These are phyloP conservation scores for Lagocephalus sceleratus DNA, from an alignment of 2,797 vertebrate species.

Conservation along the genomic window DNA sequence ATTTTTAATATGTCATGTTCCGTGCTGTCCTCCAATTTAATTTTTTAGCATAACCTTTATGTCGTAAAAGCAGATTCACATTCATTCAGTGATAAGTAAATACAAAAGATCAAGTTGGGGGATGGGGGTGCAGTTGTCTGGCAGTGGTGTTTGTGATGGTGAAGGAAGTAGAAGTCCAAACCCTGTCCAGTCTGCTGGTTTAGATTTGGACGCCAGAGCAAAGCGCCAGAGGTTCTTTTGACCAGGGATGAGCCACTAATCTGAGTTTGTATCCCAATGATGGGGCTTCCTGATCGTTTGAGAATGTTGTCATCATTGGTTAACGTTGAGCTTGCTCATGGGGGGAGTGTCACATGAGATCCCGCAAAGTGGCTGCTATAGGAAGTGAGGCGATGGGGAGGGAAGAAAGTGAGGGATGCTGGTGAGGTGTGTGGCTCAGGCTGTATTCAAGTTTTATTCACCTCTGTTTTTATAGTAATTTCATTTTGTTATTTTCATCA, in stretches of 20 bases:
- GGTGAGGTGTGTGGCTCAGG: conserved; percentile 17
- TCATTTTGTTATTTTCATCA: background rate
- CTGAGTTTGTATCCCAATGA: conserved; percentile 67
- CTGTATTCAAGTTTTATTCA: background rate
- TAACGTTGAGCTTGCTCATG: conserved; percentile 62
- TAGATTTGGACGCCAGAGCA: conserved; percentile 59
- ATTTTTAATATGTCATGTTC: conserved; percentile 5
- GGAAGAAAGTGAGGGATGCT: conserved; percentile 15
- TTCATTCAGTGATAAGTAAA: conserved; percentile 11
- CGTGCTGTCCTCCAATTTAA: background rate
- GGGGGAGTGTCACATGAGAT: conserved; percentile 32
- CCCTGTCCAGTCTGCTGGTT: conserved; percentile 59
- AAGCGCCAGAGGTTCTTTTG: conserved; percentile 61
- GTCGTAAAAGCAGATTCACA: background rate
- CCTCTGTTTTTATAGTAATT: background rate
- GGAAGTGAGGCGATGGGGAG: background rate
- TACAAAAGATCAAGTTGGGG: conserved; percentile 27
- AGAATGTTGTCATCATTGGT: conserved; percentile 69
- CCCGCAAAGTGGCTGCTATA: conserved; percentile 31
- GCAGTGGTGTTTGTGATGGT: conserved; percentile 17
- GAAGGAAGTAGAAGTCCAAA: conserved; percentile 17
- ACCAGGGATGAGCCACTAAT: conserved; percentile 69
- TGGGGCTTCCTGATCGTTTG: conserved; percentile 67
- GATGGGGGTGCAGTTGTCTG: conserved; percentile 23
- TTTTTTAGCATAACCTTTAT: conserved; percentile 2